Conservation (phyloP, 2,888 invertebrate genomes). For the Lymantria monacha region DNA sequence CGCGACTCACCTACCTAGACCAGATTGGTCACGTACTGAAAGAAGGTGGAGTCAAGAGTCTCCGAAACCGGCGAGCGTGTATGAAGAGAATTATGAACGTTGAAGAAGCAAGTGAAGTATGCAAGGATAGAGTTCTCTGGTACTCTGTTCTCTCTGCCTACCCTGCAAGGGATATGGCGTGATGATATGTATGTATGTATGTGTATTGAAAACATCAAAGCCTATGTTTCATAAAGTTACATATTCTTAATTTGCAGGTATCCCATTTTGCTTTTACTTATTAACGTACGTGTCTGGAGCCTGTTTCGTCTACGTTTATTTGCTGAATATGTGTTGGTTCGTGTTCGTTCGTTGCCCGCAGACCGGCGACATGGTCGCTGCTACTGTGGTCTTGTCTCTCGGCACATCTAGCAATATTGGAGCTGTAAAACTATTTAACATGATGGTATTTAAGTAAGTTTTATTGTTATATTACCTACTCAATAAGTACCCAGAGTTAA, state of each 20-base stretch:
- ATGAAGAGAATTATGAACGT: too few relatives aligned
- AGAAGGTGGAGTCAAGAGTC: too few relatives aligned
- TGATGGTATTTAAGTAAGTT: constrained; percentile 30
- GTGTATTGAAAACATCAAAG: too few relatives aligned
- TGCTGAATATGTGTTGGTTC: constrained; percentile 35
- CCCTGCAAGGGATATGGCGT: too few relatives aligned
- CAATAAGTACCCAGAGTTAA: not conserved
- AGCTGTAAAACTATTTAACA: constrained; percentile 28
- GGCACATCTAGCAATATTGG: constrained; percentile 32
- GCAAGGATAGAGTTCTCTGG: too few relatives aligned
- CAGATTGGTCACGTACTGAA: too few relatives aligned
- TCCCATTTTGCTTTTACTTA: constrained; percentile 29
- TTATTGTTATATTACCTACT: not conserved
- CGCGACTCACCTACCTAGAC: too few relatives aligned
- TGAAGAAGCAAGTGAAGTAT: too few relatives aligned
- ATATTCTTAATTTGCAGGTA: constrained; percentile 20
- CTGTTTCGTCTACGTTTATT: constrained; percentile 35
- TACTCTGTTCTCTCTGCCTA: too few relatives aligned
- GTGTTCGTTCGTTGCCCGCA: constrained; percentile 26
- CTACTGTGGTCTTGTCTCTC: constrained; percentile 32
- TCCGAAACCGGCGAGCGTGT: too few relatives aligned
- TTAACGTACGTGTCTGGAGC: constrained; percentile 6
- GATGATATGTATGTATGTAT: too few relatives aligned
- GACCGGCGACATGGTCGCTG: constrained; percentile 24
- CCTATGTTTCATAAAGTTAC: too few relatives aligned